Evolutionary conservation across 2,113 vertebrate genomes (phyloP).

Genomic region (Centropus unirufus): DNA sequence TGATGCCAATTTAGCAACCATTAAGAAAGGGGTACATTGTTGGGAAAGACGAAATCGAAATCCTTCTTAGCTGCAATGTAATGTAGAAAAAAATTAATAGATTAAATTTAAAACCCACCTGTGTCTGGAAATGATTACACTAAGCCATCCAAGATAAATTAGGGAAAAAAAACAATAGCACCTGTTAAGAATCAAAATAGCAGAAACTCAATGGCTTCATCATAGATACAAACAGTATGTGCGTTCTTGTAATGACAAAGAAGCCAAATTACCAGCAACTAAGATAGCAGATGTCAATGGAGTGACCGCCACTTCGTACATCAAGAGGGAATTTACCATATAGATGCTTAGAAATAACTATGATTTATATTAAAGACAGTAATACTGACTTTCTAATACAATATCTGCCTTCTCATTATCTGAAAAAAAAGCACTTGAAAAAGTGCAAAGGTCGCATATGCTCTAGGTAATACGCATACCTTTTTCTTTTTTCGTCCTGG

Average conservation of each 20-base stretch:
- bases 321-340: background rate
- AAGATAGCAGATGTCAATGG: background rate
- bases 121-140: background rate
- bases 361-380: background rate
- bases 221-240: background rate
- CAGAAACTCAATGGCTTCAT: background rate
- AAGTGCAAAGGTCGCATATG: background rate
- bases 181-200: background rate
- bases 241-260: background rate
- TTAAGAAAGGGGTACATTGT: background rate
- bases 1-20: background rate
- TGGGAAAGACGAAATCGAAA: background rate
- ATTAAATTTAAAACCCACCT: background rate
- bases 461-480: conserved; percentile 61
- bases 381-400: background rate
- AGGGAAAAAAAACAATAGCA: background rate
- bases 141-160: background rate
- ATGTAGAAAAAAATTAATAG: background rate
- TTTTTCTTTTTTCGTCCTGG: conserved; percentile 86
- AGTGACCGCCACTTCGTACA: background rate
- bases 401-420: background rate
- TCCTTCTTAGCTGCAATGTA: background rate
- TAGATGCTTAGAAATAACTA: background rate
- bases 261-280: too few relatives aligned
- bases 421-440: background rate